Percentiles rank a stretch among this genome's conserved stretches.
Evolutionary conservation across 2,797 vertebrate species (phyloP).

Genomic region (Enteromius anoplus): DNA sequence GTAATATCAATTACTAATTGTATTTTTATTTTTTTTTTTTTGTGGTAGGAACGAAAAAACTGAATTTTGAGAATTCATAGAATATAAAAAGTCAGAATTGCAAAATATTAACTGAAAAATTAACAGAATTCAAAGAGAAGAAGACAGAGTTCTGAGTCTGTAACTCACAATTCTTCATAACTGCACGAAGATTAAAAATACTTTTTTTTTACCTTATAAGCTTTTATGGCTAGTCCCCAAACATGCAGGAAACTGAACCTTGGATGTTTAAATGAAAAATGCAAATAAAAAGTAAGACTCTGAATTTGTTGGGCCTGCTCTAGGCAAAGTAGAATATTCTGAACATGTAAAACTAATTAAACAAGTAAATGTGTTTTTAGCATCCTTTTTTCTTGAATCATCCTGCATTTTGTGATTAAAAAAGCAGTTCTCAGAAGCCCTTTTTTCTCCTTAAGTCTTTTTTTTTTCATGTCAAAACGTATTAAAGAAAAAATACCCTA

Average conservation of each 20-base stretch:
- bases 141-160: not conserved
- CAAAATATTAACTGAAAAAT: not conserved
- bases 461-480: not conserved
- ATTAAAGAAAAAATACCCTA: not conserved
- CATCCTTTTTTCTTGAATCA: not conserved
- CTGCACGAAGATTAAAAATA: not conserved
- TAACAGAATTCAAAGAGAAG: not conserved
- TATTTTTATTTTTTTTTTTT: not conserved
- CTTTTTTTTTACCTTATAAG: not conserved
- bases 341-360: not conserved
- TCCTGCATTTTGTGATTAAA: not conserved
- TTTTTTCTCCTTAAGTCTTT: not conserved
- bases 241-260: not conserved
- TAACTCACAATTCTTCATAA: not conserved
- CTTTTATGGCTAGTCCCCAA: not conserved
- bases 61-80: not conserved
- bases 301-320: not conserved
- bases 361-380: not conserved
- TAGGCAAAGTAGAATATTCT: not conserved
- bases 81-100: not conserved
- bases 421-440: not conserved
- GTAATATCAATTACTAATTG: not conserved
- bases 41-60: not conserved
- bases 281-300: not conserved
- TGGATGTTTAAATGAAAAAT: not conserved